Percentiles rank a stretch among this genome's conserved stretches.
These are phyloP conservation scores for Argopecten irradians DNA, from an alignment of 1,140 invertebrate genomes.

Conservation along the genomic window DNA sequence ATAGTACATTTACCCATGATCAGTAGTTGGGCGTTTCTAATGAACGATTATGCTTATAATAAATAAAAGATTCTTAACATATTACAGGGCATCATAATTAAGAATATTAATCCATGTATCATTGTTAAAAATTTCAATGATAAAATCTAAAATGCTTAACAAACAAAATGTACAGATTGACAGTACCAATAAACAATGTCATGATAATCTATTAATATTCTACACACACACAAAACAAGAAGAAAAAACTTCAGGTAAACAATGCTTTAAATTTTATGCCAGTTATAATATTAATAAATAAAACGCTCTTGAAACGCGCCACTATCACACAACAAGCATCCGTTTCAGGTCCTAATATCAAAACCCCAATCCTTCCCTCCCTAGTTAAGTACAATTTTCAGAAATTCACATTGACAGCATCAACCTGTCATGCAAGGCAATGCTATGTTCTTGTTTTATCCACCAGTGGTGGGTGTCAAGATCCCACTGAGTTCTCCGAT, in stretches of 20 bases:
- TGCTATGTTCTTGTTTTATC: too few species aligned
- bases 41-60: background rate
- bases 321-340: background rate
- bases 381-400: background rate
- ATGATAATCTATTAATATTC: background rate
- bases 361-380: background rate
- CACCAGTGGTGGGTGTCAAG: too few species aligned
- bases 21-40: background rate
- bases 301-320: background rate
- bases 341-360: background rate
- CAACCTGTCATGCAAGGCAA: too few species aligned
- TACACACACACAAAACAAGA: too few species aligned
- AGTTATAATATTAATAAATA: background rate
- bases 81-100: background rate
- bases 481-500: too few species aligned
- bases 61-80: background rate
- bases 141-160: background rate
- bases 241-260: background rate
- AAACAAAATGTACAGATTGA: background rate
- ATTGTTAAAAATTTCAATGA: slow-evolving; percentile 19
- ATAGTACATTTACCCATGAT: background rate
- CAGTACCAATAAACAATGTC: background rate
- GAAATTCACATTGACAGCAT: background rate
- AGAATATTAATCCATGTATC: background rate
- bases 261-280: background rate